Base-by-base conservation (phyloP, 1,140 invertebrate genomes). In the Oryctes rhinoceros region DNA sequence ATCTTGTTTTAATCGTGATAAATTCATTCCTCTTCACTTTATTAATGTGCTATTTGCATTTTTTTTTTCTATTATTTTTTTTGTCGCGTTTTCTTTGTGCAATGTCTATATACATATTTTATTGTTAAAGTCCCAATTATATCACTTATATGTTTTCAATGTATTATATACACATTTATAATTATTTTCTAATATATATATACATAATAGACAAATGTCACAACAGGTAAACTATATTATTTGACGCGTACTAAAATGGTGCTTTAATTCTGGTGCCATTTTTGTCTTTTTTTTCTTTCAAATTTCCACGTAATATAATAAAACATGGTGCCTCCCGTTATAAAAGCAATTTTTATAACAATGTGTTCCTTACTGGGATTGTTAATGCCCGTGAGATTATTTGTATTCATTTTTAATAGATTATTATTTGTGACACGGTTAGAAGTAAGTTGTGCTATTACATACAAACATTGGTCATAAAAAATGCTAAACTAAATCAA, bases 1-100 rank as follows among this genome's bases (percentile, higher is more conserved):
- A 37, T 76, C 47, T 76, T 76, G 44, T 67, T 20, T 67, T 67
- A 67, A 24, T 76, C 74, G 74, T 76, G 74, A 76, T 76, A 48
- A 47, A 76, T 76, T 76, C 74, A 76, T 76, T 76, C 74, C 74
- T 76, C 6, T 76, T 76, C 65, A 67, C 30, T 67, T 67, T 62
- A 62, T 15, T 62, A 15, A 44, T 48, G 20, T 76, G 74, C 35
- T 44, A 1, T 76, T 76, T 71, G 11, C n/a, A 67, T 67, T 18
- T 24, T 44, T 44, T 20, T 30, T 18, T 67, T 67, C n/a, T 44
- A 9, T 39, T 76, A 10, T 76, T 44, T 44, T 76, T 76, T 76
- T 44, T 11, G 35, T 76, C 35, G 13, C 20, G 18, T 48, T 5
- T 44, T 39, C 35, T 37, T 76, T 76, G 74, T 76, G 65, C 65